phyloP scores from a whole-genome alignment of 2,797 vertebrate species.

The Rhinatrema bivittatum region DNA sequence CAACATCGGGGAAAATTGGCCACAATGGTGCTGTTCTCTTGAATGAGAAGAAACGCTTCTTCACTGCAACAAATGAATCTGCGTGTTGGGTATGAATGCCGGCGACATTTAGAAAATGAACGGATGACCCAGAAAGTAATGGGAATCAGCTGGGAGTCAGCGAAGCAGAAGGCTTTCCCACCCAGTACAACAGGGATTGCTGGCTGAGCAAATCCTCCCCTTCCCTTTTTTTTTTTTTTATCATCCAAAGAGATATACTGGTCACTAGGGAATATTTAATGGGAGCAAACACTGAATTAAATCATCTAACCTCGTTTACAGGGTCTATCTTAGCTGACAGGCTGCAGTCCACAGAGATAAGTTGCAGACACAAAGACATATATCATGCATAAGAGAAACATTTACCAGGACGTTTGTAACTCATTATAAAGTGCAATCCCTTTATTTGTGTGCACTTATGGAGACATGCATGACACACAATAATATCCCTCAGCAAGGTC shows the following conservation, averaged over 20 bases:
- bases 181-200: conserved; percentile 25
- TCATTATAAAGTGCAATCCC: not conserved
- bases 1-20: conserved; percentile 25
- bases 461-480: too few species aligned
- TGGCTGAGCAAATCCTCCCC: conserved; percentile 38
- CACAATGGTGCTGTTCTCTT: conserved; percentile 4
- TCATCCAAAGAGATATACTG: conserved; percentile 38
- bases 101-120: conserved; percentile 50
- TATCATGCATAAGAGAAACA: not conserved
- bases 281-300: conserved; percentile 12
- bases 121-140: conserved; percentile 49
- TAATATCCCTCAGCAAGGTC: too few species aligned
- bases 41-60: conserved; percentile 21
- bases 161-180: conserved; percentile 48
- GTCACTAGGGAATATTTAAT: conserved; percentile 30
- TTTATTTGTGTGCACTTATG: too few species aligned
- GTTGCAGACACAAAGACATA: not conserved
- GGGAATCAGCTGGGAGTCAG: conserved; percentile 38
- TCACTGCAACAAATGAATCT: conserved; percentile 30
- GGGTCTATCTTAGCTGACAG: not conserved
- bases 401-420: accelerated
- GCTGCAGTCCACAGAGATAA: not conserved
- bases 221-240: too few species aligned
- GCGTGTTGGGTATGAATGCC: conserved; percentile 10
- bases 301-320: conserved; percentile 6